Percentiles rank a stretch among this genome's conserved stretches.
phyloP scores from a whole-genome alignment of 1,140 invertebrate genomes.

The Eriocheir sinensis region DNA sequence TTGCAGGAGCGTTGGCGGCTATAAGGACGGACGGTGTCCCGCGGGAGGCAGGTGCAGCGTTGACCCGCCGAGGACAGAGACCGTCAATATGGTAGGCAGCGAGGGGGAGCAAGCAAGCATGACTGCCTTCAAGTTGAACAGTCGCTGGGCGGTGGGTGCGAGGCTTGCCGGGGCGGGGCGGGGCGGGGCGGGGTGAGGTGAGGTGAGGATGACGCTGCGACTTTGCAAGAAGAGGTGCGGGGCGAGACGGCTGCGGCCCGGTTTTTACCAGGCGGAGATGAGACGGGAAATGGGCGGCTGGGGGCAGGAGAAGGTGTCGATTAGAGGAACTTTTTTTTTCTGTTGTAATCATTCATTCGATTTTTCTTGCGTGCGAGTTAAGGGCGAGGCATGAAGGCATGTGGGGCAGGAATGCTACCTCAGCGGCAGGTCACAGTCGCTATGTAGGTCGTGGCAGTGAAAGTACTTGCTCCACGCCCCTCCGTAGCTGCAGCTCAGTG shows the following conservation, averaged over 20 bases:
- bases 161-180: neutral
- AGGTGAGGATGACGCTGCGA: neutral
- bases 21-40: neutral
- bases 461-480: no score
- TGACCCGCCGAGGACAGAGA: neutral
- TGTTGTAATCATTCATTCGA: neutral
- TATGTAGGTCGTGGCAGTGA: no score
- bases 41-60: neutral
- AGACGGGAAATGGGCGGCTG: neutral
- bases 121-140: slow-evolving; percentile 3
- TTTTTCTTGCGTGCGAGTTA: neutral
- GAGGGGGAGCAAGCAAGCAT: neutral
- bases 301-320: neutral
- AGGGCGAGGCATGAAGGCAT: neutral
- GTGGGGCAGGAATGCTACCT: no score
- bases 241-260: neutral
- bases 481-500: neutral
- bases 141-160: neutral
- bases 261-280: neutral
- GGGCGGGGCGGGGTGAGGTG: neutral
- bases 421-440: no score
- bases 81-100: neutral
- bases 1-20: no score
- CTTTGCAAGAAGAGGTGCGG: neutral
- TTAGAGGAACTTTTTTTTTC: neutral